Evolutionary conservation across 2,797 vertebrate species (phyloP).

Genomic region (Sparidentex hasta): DNA sequence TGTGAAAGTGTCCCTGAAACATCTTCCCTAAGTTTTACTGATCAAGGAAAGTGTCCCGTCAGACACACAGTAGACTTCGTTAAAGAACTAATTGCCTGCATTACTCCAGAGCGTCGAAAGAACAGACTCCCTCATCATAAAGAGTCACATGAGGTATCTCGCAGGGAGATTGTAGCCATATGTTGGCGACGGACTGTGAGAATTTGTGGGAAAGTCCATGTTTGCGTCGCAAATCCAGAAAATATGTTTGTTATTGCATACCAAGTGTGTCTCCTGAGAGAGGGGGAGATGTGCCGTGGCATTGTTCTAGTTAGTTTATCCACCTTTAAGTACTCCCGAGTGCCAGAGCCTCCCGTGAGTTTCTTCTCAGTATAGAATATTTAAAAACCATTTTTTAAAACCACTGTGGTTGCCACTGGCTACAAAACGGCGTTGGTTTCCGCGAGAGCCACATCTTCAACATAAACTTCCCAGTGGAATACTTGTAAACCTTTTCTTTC

Average conservation of each 20-base stretch:
- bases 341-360: background rate
- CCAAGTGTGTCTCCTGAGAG: conserved; percentile 2
- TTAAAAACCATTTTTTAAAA: conserved; percentile 56
- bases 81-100: conserved; percentile 71
- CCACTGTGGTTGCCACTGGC: conserved; percentile 50
- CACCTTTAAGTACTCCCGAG: conserved; percentile 34
- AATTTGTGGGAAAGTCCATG: conserved; percentile 23
- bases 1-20: background rate
- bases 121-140: conserved; percentile 64
- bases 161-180: conserved; percentile 76
- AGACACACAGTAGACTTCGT: conserved; percentile 68
- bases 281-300: conserved; percentile 32
- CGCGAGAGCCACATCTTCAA: conserved; percentile 67
- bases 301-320: conserved; percentile 48
- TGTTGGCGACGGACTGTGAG: conserved; percentile 54
- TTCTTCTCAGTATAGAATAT: conserved; percentile 52
- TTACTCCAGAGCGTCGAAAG: conserved; percentile 63
- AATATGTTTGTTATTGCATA: conserved; percentile 51
- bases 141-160: conserved; percentile 71
- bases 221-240: conserved; percentile 31
- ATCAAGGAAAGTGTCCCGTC: conserved; percentile 75
- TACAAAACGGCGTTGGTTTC: conserved; percentile 49
- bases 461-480: conserved; percentile 66
- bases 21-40: conserved; percentile 49
- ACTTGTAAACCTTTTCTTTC: conserved; percentile 74